Conservation (phyloP, 2,888 invertebrate genomes). For the Aphidius colemani region DNA sequence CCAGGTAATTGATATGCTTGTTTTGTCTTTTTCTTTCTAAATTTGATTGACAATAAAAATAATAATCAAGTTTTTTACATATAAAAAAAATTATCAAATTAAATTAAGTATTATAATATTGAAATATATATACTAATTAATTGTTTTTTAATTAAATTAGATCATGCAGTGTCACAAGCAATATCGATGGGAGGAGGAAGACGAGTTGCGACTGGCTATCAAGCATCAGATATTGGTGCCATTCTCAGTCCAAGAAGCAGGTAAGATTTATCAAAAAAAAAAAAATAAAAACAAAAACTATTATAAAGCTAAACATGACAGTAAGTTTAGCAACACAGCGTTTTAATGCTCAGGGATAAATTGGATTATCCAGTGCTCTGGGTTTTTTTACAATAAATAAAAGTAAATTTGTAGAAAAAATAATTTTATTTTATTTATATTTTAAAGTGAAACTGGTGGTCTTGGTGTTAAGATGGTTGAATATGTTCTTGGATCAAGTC, state of each 20-base stretch:
- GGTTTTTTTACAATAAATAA: not conserved
- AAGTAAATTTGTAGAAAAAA: constrained; percentile 2
- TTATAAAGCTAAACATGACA: not conserved
- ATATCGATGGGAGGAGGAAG: constrained; percentile 80
- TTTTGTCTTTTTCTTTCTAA: not conserved
- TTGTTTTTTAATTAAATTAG: constrained; percentile 53
- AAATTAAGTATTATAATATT: too few species aligned
- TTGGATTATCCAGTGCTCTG: too few species aligned
- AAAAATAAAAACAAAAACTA: not conserved
- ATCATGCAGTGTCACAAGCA: constrained; percentile 73
- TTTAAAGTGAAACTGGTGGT: constrained; percentile 81
- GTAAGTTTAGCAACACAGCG: too few species aligned
- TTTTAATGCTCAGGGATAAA: too few species aligned
- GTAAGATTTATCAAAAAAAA: constrained; percentile 32
- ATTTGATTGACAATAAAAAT: too few species aligned
- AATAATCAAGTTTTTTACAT: too few species aligned
- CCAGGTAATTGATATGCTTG: constrained; percentile 66
- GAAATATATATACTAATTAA: too few species aligned
- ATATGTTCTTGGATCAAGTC: constrained; percentile 92
- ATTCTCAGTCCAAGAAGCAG: constrained; percentile 59
- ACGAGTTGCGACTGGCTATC: constrained; percentile 65
- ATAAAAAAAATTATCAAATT: too few species aligned
- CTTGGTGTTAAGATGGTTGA: constrained; percentile 98
- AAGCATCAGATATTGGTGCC: constrained; percentile 57
- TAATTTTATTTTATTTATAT: constrained; percentile 28